Base-by-base conservation (phyloP, 2,888 invertebrate species). In the Phaedon cochleariae region DNA sequence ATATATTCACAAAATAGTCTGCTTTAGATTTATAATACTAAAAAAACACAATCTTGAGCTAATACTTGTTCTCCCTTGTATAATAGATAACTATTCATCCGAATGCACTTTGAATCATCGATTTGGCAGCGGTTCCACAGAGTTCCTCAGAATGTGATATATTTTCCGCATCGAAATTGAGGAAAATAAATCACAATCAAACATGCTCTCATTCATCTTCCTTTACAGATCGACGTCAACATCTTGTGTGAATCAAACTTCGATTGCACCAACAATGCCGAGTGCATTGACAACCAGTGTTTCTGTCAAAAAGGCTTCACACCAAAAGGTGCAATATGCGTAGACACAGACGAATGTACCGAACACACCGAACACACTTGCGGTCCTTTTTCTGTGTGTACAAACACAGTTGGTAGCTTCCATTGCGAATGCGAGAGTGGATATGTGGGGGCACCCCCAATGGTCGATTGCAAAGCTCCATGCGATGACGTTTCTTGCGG, bases 401-500 rank as follows among this genome's bases (percentile, higher is more conserved):
- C 89, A 3, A 96, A 96, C 79, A 90, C 91, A 1, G 87, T 90
- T 10, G 96, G 96, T 41, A 90, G 92, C 68, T 93, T 89, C 81
- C 89, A 89, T 65, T 96, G 96, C 79, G 90, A 93, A 74, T 96
- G 96, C 81, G 90, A 90, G 70, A 87, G 89, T 20, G 95, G 95
- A 46, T 94, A 90, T 80, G 87, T 94, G 20, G 95, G 95, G 10
- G 89, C 92, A 52, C 95, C 95, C 12, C 95, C 95, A 0, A 87
- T 89, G 74, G 85, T 92, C 58, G 85, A 86, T 49, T 96, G 95
- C 84, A 93, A 93, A 84, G 95, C 95, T 73, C 96, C 96, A 0
- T 97, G 96, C 80, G 94, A 95, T 80, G 94, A 94, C 82, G 93
- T 96, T 0, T 91, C 92, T 79, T 97, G 96, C 80, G 93, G 95